Base-by-base conservation (phyloP, 2,113 vertebrate species). In the Pangasianodon gigas region DNA sequence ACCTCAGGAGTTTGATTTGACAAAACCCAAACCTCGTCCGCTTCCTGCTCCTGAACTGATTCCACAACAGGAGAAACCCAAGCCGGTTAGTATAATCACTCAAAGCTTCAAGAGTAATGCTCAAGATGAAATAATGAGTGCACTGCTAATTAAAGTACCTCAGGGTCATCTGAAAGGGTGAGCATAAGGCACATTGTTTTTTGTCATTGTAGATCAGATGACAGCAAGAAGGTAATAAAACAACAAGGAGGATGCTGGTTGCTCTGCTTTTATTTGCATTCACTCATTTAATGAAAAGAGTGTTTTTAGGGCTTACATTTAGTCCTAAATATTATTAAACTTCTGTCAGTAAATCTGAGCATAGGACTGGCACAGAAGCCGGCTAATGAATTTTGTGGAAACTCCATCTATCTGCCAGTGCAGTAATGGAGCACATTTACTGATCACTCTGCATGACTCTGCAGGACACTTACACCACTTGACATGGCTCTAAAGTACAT, bases 1-100 rank as follows among this genome's bases (percentile, higher is more conserved):
- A 91, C 96, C 97, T 46, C 94, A 94, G 92, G 96, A 97, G 92
- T 98, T 99, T 94, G 92, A 93, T 88, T 94, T 99, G 93, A 97
- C 96, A 16, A 92, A 93, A 44, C 95, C 97, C 29, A 97, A 94
- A 92, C 95, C 96, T 87, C 96, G 94, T 0, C 75, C 94, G 86
- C 91, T 97, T 83, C 96, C 94, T 13, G 9, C 94, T 88, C 96
- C 97, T 0, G 94, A 96, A 88, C 93, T 86, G 87, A 95, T 97
- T 83, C 96, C 96, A 1, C 77, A 32, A 37, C 90, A 95, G 93
- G 94, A 96, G 88, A 96, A 96, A 93, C 75, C 75, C 14, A 96
- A 88, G 90, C 96, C 95, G 46, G 98, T 98, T 90, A 97, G 98
- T 95, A 88, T 69, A 60, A 79, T 44, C 3, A 82, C 51, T 71